These are phyloP conservation scores for Hypanus sabinus DNA, from an alignment of 2,113 vertebrate species.

Conservation along the genomic window DNA sequence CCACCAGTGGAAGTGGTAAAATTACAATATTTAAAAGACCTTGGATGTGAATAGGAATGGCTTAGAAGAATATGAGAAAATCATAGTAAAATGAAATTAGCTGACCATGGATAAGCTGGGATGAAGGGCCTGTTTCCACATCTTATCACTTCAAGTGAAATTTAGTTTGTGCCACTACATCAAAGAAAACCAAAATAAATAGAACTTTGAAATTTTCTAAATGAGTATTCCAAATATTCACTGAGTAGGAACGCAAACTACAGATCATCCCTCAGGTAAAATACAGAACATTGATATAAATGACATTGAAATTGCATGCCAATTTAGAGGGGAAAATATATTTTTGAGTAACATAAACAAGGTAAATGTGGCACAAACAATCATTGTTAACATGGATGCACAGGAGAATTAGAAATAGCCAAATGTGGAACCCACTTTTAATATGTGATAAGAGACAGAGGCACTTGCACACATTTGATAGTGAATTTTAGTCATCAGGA, in stretches of 20 bases:
- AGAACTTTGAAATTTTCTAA: too few relatives aligned
- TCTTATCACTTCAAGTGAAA: too few relatives aligned
- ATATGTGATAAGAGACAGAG: neutral
- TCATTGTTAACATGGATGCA: neutral
- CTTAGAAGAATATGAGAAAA: too few relatives aligned
- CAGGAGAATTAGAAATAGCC: neutral
- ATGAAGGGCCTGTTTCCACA: too few relatives aligned
- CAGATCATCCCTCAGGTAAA: neutral
- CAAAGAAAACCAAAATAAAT: too few relatives aligned
- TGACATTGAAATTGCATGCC: neutral
- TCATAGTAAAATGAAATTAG: too few relatives aligned
- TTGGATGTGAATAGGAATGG: too few relatives aligned
- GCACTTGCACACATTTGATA: neutral
- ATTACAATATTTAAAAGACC: too few relatives aligned
- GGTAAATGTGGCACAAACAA: neutral
- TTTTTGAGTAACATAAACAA: neutral
- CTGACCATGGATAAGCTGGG: too few relatives aligned
- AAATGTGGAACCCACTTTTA: neutral
- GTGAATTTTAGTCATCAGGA: neutral
- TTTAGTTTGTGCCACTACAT: too few relatives aligned
- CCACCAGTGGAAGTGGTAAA: too few relatives aligned
- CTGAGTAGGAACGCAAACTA: neutral
- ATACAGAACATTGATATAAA: neutral
- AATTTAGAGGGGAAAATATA: neutral
- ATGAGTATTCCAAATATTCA: neutral